Conservation (phyloP, 2,888 invertebrate genomes). For the Meghimatium bilineatum region DNA sequence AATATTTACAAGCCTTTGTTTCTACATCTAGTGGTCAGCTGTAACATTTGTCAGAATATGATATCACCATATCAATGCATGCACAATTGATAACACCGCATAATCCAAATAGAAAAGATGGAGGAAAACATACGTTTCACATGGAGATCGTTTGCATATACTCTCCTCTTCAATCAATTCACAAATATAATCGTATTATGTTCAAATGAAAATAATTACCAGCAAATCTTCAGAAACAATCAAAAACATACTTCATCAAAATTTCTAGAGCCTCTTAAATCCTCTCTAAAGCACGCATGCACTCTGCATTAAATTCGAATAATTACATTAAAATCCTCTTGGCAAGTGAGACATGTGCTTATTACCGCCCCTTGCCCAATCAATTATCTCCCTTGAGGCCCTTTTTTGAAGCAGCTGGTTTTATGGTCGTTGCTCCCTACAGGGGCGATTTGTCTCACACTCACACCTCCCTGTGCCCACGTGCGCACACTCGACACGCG, state of each 20-base stretch:
- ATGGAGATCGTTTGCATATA: not conserved
- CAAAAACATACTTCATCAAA: conserved; percentile 5
- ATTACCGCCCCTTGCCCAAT: conserved; percentile 39
- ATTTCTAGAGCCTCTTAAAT: not conserved
- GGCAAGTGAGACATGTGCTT: conserved; percentile 28
- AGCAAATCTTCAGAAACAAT: conserved; percentile 24
- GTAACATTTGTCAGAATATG: too few species aligned
- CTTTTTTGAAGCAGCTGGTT: not conserved
- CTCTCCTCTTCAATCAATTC: not conserved
- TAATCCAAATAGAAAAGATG: too few species aligned
- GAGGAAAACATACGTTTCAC: not conserved
- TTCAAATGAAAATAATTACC: conserved; percentile 20
- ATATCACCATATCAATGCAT: too few species aligned
- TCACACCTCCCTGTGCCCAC: conserved; percentile 16
- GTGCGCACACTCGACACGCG: conserved; percentile 1
- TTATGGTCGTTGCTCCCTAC: not conserved
- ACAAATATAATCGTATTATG: conserved; percentile 22
- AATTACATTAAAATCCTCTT: conserved; percentile 43
- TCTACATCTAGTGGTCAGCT: too few species aligned
- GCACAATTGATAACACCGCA: too few species aligned
- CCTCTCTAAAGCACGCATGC: not conserved
- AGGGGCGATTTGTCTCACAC: conserved; percentile 7
- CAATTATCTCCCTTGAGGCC: conserved; percentile 28
- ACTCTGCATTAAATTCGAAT: conserved; percentile 33
- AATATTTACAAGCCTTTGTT: too few species aligned